Base-by-base conservation (phyloP, 2,113 vertebrate species). In the Murina feae region DNA sequence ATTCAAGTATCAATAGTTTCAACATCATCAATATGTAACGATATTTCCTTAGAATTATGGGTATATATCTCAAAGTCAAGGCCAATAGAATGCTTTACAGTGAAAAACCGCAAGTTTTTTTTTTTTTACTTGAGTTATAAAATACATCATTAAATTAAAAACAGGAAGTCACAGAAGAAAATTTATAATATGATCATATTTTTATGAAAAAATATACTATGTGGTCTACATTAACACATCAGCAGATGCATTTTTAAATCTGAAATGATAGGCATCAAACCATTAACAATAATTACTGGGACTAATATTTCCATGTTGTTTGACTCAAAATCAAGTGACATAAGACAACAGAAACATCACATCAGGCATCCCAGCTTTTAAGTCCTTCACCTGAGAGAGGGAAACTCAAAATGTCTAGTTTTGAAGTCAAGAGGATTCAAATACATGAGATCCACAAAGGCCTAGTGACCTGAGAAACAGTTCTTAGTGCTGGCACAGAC, bases 311-410 rank as follows among this genome's bases (percentile, higher is more conserved):
- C 91, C 47, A n/a, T 68, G 60, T 6, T 82, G 32, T 51, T 4
- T 86, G 75, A 72, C 47, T 58, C 69, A 78, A 91, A 91, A 91
- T 78, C 55, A 95, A 91, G 60, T 58, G 53, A 51, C 28, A 49
- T 11, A 4, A 76, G 11, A n/a, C 66, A 85, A 49, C n/a, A 81
- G 1, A 30, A 42, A 53, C 21, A 2, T 25, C 39, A 12, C 37
- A 16, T 9, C 60, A 53, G 37, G 35, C 0, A 14, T 14, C 7
- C 37, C 60, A 55, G 11, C 25, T 47, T 79, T 92, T 47, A 55
- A 68, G 72, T n/a, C 72, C 30, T 44, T 25, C 11, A 12, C 47
- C 60, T 69, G 49, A 47, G 21, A 71, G 17, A 49, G 5, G 6
- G 47, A 65, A 44, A 5, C 9, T 13, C 32, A 69, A 55, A 86